Base-by-base conservation (phyloP, 2,113 vertebrate species). In the Sinocyclocheilus grahami region DNA sequence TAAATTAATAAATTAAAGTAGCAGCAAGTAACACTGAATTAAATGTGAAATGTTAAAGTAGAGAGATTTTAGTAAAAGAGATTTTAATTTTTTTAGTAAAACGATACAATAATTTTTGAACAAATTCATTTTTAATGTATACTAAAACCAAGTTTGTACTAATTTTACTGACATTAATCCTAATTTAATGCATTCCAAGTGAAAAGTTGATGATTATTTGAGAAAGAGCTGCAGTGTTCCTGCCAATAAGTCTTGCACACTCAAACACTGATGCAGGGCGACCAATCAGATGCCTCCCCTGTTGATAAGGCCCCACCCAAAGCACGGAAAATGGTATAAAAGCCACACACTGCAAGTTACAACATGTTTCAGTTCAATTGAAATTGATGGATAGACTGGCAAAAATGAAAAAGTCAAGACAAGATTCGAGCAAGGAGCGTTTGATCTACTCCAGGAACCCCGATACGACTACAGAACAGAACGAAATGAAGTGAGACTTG, bases 401-500 rank as follows among this genome's bases (percentile, higher is more conserved):
- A 87, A 90, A 67, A 83, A 93, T 93, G 92, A 92, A 82, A 90
- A 86, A 89, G 20, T 85, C 88, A 18, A 78, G 33, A 55, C 58
- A 20, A 24, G 48, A 84, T 11, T 27, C 16, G 3, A 88, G n/a
- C 88, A 92, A 88, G 91, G 89, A 90, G 0, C 86, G 67, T 33
- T 82, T 85, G 2, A 89, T 91, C 76, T 69, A 72, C 22, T 24
- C 62, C 78, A 88, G 79, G 76, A 60, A 88, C 5, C 76, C 83
- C 2, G 91, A 93, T 0, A 30, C 72, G 33, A 14, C 48, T 0
- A 3, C 89, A 24, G 93, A 90, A n/a, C 87, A 89, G 71, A 90
- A 85, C 10, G 87, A 30, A 1, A 87, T 90, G 0, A 89, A 51
- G 94, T 95, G 39, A 94, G 93, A 65, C 89, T 22, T 48, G n/a